These are phyloP conservation scores for Limulus polyphemus DNA, from an alignment of 2,888 invertebrate species.

Conservation along the genomic window DNA sequence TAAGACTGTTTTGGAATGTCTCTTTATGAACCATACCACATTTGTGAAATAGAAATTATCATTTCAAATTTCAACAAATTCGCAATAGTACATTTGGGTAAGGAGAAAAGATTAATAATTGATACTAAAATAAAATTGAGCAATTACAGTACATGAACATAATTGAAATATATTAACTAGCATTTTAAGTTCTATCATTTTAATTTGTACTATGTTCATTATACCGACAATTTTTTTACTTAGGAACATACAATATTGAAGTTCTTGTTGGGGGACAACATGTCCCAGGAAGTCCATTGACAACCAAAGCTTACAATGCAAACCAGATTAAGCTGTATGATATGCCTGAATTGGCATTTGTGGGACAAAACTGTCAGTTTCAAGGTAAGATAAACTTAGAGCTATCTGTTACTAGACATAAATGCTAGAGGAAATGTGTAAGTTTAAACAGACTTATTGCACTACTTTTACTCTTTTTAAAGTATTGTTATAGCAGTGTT, in stretches of 20 bases:
- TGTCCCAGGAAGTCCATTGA: constrained; percentile 73
- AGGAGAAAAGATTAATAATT: not conserved
- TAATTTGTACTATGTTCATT: not conserved
- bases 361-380: constrained; percentile 93
- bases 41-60: too few relatives aligned
- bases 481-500: too few relatives aligned
- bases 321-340: constrained; percentile 87
- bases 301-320: constrained; percentile 89
- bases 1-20: too few relatives aligned
- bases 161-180: too few relatives aligned
- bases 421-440: too few relatives aligned
- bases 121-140: not conserved
- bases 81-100: not conserved
- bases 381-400: constrained; percentile 50
- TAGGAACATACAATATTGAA: constrained; percentile 72
- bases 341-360: constrained; percentile 71
- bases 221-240: constrained; percentile 10
- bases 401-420: too few relatives aligned
- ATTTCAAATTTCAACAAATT: too few relatives aligned
- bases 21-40: too few relatives aligned
- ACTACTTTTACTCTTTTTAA: too few relatives aligned
- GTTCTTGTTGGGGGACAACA: constrained; percentile 78
- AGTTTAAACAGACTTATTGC: too few relatives aligned
- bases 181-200: too few relatives aligned
- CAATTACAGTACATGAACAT: too few relatives aligned